Evolutionary conservation across 2,113 vertebrate species (phyloP), one percentile per base, ranked within the genome.

Genomic region (Astur gentilis): DNA sequence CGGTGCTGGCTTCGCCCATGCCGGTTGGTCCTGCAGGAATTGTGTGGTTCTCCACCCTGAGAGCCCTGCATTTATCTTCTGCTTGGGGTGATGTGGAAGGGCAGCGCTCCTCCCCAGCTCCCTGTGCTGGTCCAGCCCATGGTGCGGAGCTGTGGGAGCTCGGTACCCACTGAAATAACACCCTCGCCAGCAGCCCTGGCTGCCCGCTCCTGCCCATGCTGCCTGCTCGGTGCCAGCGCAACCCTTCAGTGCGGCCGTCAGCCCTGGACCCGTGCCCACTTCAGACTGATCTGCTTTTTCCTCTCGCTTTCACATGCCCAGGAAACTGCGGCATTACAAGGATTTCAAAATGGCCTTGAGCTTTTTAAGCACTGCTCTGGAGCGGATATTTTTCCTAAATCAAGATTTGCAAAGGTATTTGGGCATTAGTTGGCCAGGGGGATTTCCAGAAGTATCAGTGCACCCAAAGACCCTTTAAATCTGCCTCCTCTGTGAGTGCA

Each of bases 381-480:
- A 93, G 85, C 26, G 11, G 94, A 81, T 97, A 92, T 89, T 93
- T 89, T 92, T 73, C 57, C 80, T 84, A 91, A 96, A 92, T 90
- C 76, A 89, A 95, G 96, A 90, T 97, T 96, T 97, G 64, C 78
- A 60, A 83, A 93, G 70, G 62, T 91, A 94, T 97, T 97, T 94
- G 82, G 66, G 66, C 60, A 86, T 91, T 93, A 94, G 50, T 44
- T 0, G 0, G 71, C 29, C 8, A 4, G 42, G 32, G 50, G 65
- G 75, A 80, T 95, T 94, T 91, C 52, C 89, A 91, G 54, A 38
- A 85, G 32, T 45, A 13, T 16, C 10, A 1, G 42, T 44, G 71
- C 69, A 64, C 87, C 62, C 70, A 82, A 94, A 66, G 8, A 32
- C 31, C 75, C 40, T 50, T 58, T 65, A 83, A 88, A 70, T 34